Percentiles rank a stretch among this genome's conserved stretches.
Conservation (phyloP, 1,140 invertebrate species). For the Bombus pyrosoma region DNA sequence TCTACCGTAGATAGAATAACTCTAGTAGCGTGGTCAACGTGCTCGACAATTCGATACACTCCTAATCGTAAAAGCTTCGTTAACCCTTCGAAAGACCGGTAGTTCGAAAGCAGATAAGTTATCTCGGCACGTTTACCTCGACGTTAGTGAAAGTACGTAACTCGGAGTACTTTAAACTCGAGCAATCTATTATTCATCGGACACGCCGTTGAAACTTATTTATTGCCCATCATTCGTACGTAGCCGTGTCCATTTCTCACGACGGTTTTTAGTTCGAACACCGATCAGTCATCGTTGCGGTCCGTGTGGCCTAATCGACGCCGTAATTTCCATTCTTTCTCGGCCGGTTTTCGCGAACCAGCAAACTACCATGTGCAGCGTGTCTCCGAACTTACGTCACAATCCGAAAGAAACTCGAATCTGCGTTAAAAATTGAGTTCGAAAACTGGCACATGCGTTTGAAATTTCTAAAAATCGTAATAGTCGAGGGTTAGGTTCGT, state of each 20-base stretch:
- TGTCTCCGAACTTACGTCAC: neutral
- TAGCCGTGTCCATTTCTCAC: slow-evolving; percentile 10
- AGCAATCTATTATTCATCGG: slow-evolving; percentile 39
- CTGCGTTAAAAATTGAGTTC: too few relatives aligned
- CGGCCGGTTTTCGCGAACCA: neutral
- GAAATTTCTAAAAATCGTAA: too few relatives aligned
- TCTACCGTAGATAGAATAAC: neutral
- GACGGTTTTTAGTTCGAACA: neutral
- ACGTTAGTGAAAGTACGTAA: slow-evolving; percentile 23
- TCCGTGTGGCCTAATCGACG: neutral
- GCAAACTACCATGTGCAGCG: neutral
- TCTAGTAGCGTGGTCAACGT: neutral
- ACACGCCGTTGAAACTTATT: slow-evolving; percentile 22
- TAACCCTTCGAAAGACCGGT: slow-evolving; percentile 39
- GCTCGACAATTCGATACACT: neutral
- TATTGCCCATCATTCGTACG: slow-evolving; percentile 22
- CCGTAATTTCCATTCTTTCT: neutral
- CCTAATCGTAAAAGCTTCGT: slow-evolving; percentile 3
- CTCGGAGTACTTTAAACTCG: slow-evolving; percentile 19
- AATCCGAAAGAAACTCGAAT: neutral
- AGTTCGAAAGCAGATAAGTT: slow-evolving; percentile 6
- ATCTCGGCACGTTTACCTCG: neutral
- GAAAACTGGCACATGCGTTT: too few relatives aligned
- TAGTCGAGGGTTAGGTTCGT: fast-evolving
- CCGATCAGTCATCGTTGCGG: slow-evolving; percentile 11